These are phyloP conservation scores for Heterodera schachtii DNA, from an alignment of 1,140 invertebrate genomes.

Conservation along the genomic window DNA sequence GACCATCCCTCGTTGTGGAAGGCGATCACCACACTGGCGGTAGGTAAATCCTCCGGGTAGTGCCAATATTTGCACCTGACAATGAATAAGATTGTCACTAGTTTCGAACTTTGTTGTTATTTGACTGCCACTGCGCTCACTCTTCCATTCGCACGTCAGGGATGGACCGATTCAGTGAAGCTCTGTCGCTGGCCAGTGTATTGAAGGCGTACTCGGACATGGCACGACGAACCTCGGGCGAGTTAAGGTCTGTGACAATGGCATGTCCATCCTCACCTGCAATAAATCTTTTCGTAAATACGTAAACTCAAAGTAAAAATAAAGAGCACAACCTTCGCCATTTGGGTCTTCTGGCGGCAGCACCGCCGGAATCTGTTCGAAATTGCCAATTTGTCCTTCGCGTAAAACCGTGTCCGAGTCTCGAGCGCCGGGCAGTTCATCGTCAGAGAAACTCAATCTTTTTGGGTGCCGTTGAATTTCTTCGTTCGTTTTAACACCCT, in stretches of 20 bases:
- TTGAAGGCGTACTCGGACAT: constrained; percentile 62
- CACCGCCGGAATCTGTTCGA: constrained; percentile 45
- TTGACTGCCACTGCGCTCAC: constrained; percentile 30
- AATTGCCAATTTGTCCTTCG: constrained; percentile 55
- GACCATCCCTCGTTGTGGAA: constrained; percentile 98
- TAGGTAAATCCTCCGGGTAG: constrained; percentile 84
- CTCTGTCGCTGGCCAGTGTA: constrained; percentile 79
- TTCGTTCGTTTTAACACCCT: not conserved
- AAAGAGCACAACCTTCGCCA: constrained; percentile 46
- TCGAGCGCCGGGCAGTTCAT: constrained; percentile 50
- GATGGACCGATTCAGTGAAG: constrained; percentile 83
- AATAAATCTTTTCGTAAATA: not conserved
- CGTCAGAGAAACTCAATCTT: constrained; percentile 7
- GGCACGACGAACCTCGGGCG: constrained; percentile 46
- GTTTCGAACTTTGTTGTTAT: not conserved
- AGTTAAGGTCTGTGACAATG: constrained; percentile 43
- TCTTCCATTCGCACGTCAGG: constrained; percentile 77
- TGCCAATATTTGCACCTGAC: constrained; percentile 90
- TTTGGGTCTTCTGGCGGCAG: constrained; percentile 29
- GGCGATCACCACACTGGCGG: constrained; percentile 91
- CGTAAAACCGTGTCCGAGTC: constrained; percentile 59
- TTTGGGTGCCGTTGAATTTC: constrained; percentile 16
- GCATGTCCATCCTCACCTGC: constrained; percentile 59
- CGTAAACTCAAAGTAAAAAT: not conserved
- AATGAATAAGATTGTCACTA: not conserved